Base-by-base conservation (phyloP, 2,888 invertebrate species). In the Drosophila paranaensis region DNA sequence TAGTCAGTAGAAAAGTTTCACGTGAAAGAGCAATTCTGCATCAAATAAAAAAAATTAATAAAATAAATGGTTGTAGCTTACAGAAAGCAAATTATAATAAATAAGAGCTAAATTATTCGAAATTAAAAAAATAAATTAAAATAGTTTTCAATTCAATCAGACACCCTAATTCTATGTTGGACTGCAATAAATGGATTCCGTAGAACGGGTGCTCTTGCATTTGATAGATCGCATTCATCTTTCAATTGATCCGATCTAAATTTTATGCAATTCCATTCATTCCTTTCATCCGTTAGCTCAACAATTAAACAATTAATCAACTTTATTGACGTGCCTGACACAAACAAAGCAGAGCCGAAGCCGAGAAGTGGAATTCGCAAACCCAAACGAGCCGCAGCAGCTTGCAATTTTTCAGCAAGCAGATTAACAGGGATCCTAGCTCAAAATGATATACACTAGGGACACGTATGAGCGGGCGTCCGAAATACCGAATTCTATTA, bases 301-400 rank as follows among this genome's bases (percentile, higher is more conserved):
- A 86, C 86, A 88, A 88, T 84, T 74, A 75, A 79, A 81, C 87
- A 84, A 88, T 89, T 88, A 88, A 87, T 87, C 86, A 86, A 87
- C 71, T 87, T 87, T 81, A 84, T 82, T 82, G 81, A 84, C 81
- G 78, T 43, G 56, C 56, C 66, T 55, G 43, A 77, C 54, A 70
- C 70, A 83, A 78, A 86, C 71, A 70, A 70, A n/a, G 54, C 46
- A 16, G 42, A 66, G 16, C 35, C 50, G 48, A 74, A 43, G 10
- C 30, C 50, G 16, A 35, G 40, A 73, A 69, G 65, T 69, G 71
- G 62, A 71, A 77, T 77, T 71, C 56, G 70, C 71, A 71, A 78
- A 51, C 69, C 71, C 33, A 10, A 46, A 46, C 45, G 77, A 70
- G 60, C 67, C 74, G 43, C 73, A 71, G 65, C 77, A 74, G 77